Conservation (phyloP, 2,113 vertebrate species). For the Spermophilus dauricus region DNA sequence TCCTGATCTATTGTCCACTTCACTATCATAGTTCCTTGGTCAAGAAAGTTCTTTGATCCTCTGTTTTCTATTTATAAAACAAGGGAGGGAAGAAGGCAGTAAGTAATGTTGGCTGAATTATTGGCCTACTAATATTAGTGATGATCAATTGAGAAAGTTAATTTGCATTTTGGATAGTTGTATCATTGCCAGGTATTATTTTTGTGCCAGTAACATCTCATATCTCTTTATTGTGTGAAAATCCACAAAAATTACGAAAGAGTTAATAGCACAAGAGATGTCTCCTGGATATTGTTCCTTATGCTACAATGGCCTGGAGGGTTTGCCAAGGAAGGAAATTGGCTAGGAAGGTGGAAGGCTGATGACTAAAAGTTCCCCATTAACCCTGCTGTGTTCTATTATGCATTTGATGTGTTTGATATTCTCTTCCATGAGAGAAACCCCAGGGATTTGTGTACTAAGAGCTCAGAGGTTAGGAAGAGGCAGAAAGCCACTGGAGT, state of each 20-base stretch:
- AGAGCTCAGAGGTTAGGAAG: slow-evolving; percentile 49
- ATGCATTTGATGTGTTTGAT: slow-evolving; percentile 51
- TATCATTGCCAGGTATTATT: slow-evolving; percentile 25
- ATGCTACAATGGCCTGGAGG: neutral
- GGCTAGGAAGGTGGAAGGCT: neutral
- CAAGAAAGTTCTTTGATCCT: slow-evolving; percentile 7
- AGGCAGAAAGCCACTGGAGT: neutral
- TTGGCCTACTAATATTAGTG: neutral
- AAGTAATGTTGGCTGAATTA: neutral
- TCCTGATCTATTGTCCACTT: neutral
- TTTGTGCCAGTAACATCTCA: neutral
- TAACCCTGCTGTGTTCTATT: slow-evolving; percentile 33
- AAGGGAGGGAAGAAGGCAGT: neutral
- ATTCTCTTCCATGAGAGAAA: slow-evolving; percentile 21
- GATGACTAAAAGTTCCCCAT: slow-evolving; percentile 14
- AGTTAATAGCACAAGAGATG: neutral
- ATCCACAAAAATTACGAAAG: slow-evolving; percentile 35
- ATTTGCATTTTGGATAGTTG: slow-evolving; percentile 29
- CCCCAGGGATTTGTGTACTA: neutral
- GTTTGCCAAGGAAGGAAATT: slow-evolving; percentile 14
- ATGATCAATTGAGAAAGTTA: neutral
- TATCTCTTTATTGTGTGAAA: neutral
- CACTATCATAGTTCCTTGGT: neutral
- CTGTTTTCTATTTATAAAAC: neutral
- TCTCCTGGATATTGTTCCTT: neutral